A percentile compares a stretch with the other conserved stretches of the same genome.
These are phyloP conservation scores for Drosophila nr. fundita DNA, from an alignment of 2,888 invertebrate genomes.

Conservation along the genomic window DNA sequence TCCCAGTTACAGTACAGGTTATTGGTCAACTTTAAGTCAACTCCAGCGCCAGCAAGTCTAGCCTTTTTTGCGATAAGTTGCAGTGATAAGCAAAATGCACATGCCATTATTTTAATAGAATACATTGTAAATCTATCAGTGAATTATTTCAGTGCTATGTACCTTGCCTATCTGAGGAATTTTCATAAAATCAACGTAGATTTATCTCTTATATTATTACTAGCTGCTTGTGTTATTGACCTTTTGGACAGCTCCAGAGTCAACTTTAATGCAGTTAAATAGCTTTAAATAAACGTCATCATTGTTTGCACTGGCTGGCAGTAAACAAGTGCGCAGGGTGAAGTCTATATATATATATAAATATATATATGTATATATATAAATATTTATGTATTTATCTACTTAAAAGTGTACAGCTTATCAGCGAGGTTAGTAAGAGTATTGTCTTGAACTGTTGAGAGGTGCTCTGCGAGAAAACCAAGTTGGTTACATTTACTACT, in stretches of 20 bases:
- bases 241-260: constrained; percentile 26
- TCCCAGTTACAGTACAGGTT: constrained; percentile 1
- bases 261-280: constrained; percentile 32
- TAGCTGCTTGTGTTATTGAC: constrained; percentile 43
- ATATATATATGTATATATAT: neutral
- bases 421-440: constrained; percentile 21
- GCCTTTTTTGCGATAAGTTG: constrained; percentile 2
- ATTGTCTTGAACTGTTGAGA: neutral
- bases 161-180: constrained; percentile 47
- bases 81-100: constrained; percentile 3
- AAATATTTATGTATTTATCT: constrained; percentile 21
- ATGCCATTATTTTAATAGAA: neutral
- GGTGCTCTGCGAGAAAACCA: neutral
- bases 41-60: constrained; percentile 45
- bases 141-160: constrained; percentile 20
- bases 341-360: constrained; percentile 20
- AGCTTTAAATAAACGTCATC: constrained; percentile 47
- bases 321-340: constrained; percentile 29
- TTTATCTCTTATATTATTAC: constrained; percentile 21
- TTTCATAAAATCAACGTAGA: constrained; percentile 21
- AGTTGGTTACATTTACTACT: neutral
- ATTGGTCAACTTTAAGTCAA: neutral
- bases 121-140: constrained; percentile 46
- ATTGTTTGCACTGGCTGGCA: constrained; percentile 41
- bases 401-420: constrained; percentile 3